Evolutionary conservation across 23 tunicate species (phyloP).

Genomic region (Phallusia fumigata): DNA sequence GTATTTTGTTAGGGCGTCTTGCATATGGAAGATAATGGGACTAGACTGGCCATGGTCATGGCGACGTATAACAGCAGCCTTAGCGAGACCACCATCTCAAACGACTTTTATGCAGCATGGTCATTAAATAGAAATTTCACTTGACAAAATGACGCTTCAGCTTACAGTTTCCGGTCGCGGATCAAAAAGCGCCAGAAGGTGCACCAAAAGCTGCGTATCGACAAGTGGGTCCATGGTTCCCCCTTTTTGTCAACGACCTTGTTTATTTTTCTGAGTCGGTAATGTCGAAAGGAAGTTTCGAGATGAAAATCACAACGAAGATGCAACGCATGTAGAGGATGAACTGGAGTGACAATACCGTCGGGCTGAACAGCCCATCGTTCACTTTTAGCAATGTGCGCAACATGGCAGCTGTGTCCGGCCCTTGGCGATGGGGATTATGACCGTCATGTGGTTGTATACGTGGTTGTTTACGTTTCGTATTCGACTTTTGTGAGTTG

Average conservation of each 20-base stretch:
- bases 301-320: too few relatives aligned
- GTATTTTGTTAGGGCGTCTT: background rate
- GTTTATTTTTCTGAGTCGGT: background rate
- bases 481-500: too few relatives aligned
- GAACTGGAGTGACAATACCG: too few relatives aligned
- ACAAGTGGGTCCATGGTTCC: background rate
- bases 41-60: background rate
- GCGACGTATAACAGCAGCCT: background rate
- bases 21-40: background rate
- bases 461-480: too few relatives aligned
- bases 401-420: too few relatives aligned
- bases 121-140: background rate
- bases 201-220: too few relatives aligned
- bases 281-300: background rate
- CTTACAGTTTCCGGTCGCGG: background rate
- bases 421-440: too few relatives aligned
- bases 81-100: background rate
- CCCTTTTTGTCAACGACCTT: background rate
- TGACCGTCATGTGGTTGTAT: too few relatives aligned
- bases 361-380: too few relatives aligned
- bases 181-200: background rate
- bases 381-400: too few relatives aligned
- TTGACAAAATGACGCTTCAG: background rate
- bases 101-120: background rate
- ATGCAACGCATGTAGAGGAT: too few relatives aligned